Percentiles rank a stretch among this genome's conserved stretches.
phyloP scores from a whole-genome alignment of 2,797 vertebrate species.

The Rhinophrynus dorsalis region DNA sequence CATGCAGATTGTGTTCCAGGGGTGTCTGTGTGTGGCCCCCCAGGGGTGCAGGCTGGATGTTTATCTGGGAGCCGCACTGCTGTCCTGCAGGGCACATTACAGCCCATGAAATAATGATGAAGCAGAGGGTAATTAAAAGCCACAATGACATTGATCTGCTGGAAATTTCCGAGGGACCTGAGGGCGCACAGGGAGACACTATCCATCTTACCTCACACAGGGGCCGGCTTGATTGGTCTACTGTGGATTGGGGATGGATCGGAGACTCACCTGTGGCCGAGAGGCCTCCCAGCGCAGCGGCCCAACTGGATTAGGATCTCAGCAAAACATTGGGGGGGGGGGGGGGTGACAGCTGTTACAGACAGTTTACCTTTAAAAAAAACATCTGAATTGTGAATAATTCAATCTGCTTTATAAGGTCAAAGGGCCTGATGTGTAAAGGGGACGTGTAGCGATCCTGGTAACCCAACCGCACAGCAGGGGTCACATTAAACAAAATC shows the following conservation, averaged over 20 bases:
- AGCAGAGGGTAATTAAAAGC: slow-evolving; percentile 89
- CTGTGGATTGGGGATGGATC: slow-evolving; percentile 79
- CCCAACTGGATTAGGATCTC: slow-evolving; percentile 67
- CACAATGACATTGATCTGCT: slow-evolving; percentile 79
- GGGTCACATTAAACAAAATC: no score
- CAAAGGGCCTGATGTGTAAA: background rate
- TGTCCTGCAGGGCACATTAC: slow-evolving; percentile 81
- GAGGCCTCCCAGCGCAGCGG: slow-evolving; percentile 80
- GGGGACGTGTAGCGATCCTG: no score
- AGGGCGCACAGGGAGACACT: slow-evolving; percentile 70
- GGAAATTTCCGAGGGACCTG: slow-evolving; percentile 87
- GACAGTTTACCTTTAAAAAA: slow-evolving; percentile 39
- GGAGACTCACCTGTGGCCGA: slow-evolving; percentile 86
- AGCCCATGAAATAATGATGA: slow-evolving; percentile 94
- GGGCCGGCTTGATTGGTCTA: slow-evolving; percentile 89
- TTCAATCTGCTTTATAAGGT: slow-evolving; percentile 7
- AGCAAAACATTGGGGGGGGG: slow-evolving; percentile 57
- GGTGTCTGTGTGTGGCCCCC: slow-evolving; percentile 44
- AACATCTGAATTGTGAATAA: slow-evolving; percentile 25
- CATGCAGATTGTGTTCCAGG: slow-evolving; percentile 35
- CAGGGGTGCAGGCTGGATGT: slow-evolving; percentile 65
- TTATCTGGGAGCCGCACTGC: slow-evolving; percentile 62
- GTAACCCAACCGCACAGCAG: no score
- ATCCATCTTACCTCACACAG: slow-evolving; percentile 78
- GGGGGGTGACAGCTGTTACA: slow-evolving; percentile 57